phyloP scores from a whole-genome alignment of 2,113 vertebrate species.

The Mobula hypostoma region DNA sequence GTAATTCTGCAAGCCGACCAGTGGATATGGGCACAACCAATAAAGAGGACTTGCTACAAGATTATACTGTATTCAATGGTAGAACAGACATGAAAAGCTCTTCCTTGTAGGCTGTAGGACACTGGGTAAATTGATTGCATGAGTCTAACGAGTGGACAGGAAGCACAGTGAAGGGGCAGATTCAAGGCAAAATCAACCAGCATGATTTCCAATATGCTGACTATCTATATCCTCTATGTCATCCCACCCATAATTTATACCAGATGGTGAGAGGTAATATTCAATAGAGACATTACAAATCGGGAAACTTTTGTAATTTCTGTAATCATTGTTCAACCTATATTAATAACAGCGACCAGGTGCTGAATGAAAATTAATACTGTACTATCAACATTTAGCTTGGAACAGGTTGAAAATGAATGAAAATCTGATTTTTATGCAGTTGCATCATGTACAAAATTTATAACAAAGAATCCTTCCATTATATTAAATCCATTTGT shows the following conservation, averaged over 20 bases:
- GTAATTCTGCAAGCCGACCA: no score
- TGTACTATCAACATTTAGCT: background rate
- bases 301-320: background rate
- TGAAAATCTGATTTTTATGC: background rate
- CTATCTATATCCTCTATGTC: no score
- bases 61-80: no score
- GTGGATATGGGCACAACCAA: no score
- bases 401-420: background rate
- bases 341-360: background rate
- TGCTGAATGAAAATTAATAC: background rate
- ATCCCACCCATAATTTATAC: background rate
- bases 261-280: background rate
- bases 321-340: background rate
- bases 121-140: no score
- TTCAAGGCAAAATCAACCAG: background rate
- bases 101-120: no score
- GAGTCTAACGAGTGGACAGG: background rate
- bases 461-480: background rate
- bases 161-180: background rate
- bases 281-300: background rate
- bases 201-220: background rate
- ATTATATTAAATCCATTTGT: slow-evolving; percentile 8
- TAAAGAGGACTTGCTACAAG: no score
- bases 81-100: no score
- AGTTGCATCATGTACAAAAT: background rate